phyloP scores from a whole-genome alignment of 2,797 vertebrate genomes.

The Melanotaenia parkinsoni region DNA sequence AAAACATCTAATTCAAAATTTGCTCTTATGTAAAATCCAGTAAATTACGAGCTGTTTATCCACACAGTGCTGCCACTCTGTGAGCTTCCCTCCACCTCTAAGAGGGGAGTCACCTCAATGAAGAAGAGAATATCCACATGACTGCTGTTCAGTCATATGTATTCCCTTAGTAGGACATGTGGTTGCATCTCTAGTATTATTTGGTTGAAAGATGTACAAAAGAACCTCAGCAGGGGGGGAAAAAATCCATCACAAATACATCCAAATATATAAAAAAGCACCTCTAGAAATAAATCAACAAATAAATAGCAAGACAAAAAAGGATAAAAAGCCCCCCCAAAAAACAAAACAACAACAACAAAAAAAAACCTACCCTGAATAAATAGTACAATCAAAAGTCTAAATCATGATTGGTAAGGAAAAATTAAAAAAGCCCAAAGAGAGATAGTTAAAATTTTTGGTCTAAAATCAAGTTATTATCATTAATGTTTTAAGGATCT shows the following conservation, averaged over 20 bases:
- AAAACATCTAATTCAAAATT: constrained; percentile 5
- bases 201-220: constrained; percentile 78
- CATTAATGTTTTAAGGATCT: constrained; percentile 82
- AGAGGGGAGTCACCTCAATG: constrained; percentile 30
- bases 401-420: constrained; percentile 64
- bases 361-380: constrained; percentile 76
- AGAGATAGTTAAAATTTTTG: constrained; percentile 88
- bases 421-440: constrained; percentile 73
- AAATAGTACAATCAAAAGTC: constrained; percentile 83
- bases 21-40: background rate
- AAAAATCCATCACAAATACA: constrained; percentile 63
- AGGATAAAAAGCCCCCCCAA: constrained; percentile 35
- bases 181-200: constrained; percentile 79
- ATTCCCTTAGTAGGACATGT: constrained; percentile 44
- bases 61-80: constrained; percentile 67
- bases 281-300: constrained; percentile 78
- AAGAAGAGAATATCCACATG: constrained; percentile 49
- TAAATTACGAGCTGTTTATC: constrained; percentile 35
- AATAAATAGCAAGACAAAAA: constrained; percentile 76
- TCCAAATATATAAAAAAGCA: constrained; percentile 76
- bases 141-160: constrained; percentile 36
- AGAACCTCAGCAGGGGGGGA: constrained; percentile 66
- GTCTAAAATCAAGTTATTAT: constrained; percentile 91
- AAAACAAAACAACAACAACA: constrained; percentile 28
- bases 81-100: background rate